These are phyloP conservation scores for Gyrodactylus bullatarudis DNA, from an alignment of 1,140 invertebrate genomes.

Conservation along the genomic window DNA sequence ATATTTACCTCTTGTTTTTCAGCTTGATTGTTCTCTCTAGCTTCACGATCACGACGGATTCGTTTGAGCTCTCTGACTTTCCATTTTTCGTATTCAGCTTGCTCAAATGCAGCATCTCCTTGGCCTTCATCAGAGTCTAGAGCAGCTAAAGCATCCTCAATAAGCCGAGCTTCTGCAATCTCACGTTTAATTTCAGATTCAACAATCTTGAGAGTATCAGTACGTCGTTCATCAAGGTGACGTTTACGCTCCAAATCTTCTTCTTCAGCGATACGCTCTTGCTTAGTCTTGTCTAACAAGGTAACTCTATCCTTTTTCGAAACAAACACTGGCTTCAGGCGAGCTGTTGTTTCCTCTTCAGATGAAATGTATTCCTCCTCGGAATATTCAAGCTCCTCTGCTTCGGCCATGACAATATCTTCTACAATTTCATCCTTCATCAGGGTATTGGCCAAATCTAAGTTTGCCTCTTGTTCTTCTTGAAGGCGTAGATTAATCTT, in stretches of 20 bases:
- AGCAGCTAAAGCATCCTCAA: conserved; percentile 29
- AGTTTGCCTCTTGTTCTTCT: not conserved
- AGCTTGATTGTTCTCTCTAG: conserved; percentile 42
- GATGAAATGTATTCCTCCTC: conserved; percentile 1
- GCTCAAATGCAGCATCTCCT: conserved; percentile 77
- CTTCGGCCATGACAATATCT: conserved; percentile 18
- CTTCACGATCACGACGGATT: conserved; percentile 70
- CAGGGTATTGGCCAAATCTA: not conserved
- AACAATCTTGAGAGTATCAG: conserved; percentile 28
- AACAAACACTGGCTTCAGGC: conserved; percentile 7
- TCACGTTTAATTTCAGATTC: conserved; percentile 39
- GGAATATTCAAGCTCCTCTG: conserved; percentile 32
- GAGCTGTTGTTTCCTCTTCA: conserved; percentile 2
- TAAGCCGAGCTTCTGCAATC: conserved; percentile 28
- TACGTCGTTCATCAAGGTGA: not conserved
- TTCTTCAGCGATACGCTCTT: not conserved
- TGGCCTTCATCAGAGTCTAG: conserved; percentile 88
- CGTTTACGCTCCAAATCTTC: not conserved
- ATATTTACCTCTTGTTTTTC: conserved; percentile 64
- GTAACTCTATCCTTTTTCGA: not conserved
- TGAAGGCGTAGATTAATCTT: not conserved
- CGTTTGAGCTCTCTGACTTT: conserved; percentile 55
- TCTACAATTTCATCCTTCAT: not conserved
- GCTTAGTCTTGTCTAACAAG: not conserved
- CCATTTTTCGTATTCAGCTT: conserved; percentile 5